Evolutionary conservation across 2,888 invertebrate genomes (phyloP), one percentile per base, ranked within the genome.

Genomic region (Melipona beecheii): DNA sequence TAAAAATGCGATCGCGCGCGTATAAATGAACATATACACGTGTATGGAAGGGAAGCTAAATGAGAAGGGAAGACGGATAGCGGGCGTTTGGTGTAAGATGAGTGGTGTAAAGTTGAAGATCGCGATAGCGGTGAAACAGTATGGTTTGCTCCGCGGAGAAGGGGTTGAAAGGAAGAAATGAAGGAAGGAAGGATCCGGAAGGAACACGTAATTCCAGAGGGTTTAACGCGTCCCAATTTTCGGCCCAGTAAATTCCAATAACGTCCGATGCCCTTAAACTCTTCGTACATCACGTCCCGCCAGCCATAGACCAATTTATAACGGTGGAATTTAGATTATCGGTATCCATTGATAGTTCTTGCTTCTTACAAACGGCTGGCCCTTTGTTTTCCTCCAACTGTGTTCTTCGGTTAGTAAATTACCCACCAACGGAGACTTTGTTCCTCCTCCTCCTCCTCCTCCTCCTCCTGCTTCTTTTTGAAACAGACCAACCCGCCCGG

Each of bases 181-280:
- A 86, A 87, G 64, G 64, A 86, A 87, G 64, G 64, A 36, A 64
- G 62, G 81, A 81, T 77, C 84, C 84, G 76, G 86, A 84, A 87
- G 84, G 85, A 87, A 80, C 85, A 79, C 85, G 90, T 88, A 88
- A 91, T 88, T 90, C 86, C 84, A 78, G 82, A 81, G 87, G 86
- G 87, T 87, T 92, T 91, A 91, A 85, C 87, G 89, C 90, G 91
- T 90, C 88, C 92, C 93, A 93, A 93, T 93, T 93, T 92, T 92
- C 91, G 89, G 90, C 83, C 90, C 93, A 90, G 91, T 93, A 93
- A 92, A 93, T 93, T 93, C 92, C 93, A 93, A 92, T 92, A 93
- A 92, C 87, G 92, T 92, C 92, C 90, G 89, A 87, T 91, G 87
- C 88, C 88, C 88, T 92, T 91, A 91, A 92, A 93, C 90, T 90